phyloP scores from a whole-genome alignment of 92 coral and sea anemone species.

The Zoanthus gigantus region DNA sequence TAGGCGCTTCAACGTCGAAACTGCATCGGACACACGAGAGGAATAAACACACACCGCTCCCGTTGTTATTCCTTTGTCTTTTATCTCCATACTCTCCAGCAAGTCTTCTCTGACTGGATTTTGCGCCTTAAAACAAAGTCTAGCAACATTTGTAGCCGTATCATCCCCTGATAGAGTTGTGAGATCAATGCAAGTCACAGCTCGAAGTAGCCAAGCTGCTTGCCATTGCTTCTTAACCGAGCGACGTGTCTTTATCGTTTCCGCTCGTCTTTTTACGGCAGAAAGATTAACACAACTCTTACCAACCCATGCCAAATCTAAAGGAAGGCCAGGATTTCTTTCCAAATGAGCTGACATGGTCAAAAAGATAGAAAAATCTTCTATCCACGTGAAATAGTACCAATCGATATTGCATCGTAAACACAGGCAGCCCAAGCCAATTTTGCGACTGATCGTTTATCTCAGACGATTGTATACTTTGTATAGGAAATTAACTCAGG shows the following conservation, averaged over 20 bases:
- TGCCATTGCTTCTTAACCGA: constrained; percentile 98
- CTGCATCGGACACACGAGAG: constrained; percentile 91
- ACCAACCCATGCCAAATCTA: constrained; percentile 84
- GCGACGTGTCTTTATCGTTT: constrained; percentile 95
- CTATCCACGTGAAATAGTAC: constrained; percentile 20
- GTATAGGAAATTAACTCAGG: no score
- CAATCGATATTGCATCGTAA: background rate
- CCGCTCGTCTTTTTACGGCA: constrained; percentile 95
- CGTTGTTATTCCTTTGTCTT: constrained; percentile 76
- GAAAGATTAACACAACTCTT: constrained; percentile 88
- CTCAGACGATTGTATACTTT: no score
- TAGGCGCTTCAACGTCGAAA: constrained; percentile 80
- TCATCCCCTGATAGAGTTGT: constrained; percentile 97
- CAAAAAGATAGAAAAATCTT: background rate
- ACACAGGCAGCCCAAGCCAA: no score
- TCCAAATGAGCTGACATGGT: constrained; percentile 88
- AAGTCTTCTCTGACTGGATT: constrained; percentile 91
- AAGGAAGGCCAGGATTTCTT: constrained; percentile 86
- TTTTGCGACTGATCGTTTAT: no score
- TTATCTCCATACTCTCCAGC: constrained; percentile 84
- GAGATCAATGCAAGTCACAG: constrained; percentile 93
- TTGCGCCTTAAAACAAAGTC: constrained; percentile 97
- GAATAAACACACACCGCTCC: constrained; percentile 99
- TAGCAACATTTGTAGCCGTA: constrained; percentile 88
- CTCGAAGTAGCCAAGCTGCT: constrained; percentile 97